These are phyloP conservation scores for Pseudomyrmex dendroicus DNA, from an alignment of 1,140 invertebrate genomes.

Conservation along the genomic window DNA sequence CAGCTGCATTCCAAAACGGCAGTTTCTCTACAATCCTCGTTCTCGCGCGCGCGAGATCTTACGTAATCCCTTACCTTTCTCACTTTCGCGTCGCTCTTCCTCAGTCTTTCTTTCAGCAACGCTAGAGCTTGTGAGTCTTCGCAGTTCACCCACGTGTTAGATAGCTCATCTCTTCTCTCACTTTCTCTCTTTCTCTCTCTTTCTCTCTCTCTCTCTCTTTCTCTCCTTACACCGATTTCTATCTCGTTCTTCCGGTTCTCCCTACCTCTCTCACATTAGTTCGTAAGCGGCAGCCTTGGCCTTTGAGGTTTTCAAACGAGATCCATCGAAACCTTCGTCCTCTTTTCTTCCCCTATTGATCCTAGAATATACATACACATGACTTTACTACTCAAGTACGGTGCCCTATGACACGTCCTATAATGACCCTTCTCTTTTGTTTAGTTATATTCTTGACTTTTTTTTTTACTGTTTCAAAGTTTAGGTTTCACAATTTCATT, in stretches of 20 bases:
- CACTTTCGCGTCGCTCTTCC: constrained; percentile 58
- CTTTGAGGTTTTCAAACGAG: constrained; percentile 52
- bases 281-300: constrained; percentile 63
- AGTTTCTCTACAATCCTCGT: constrained; percentile 61
- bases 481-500: too few relatives aligned
- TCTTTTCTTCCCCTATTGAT: constrained; percentile 50
- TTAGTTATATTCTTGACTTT: too few relatives aligned
- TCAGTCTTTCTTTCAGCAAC: not conserved
- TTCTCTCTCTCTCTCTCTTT: not conserved
- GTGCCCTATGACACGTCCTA: not conserved
- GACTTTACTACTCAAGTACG: not conserved
- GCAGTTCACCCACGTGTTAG: constrained; percentile 61
- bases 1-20: constrained; percentile 33
- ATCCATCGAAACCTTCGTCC: constrained; percentile 47
- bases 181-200: too few relatives aligned
- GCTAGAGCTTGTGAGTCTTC: constrained; percentile 55
- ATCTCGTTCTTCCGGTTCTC: constrained; percentile 19
- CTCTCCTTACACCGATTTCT: not conserved
- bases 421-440: too few relatives aligned
- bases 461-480: too few relatives aligned
- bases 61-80: constrained; percentile 65
- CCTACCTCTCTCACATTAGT: not conserved
- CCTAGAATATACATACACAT: constrained; percentile 26
- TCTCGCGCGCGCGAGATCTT: constrained; percentile 31
- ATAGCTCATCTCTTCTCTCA: constrained; percentile 10